Conservation (phyloP, 2,113 vertebrate species). For the Cavia aperea region DNA sequence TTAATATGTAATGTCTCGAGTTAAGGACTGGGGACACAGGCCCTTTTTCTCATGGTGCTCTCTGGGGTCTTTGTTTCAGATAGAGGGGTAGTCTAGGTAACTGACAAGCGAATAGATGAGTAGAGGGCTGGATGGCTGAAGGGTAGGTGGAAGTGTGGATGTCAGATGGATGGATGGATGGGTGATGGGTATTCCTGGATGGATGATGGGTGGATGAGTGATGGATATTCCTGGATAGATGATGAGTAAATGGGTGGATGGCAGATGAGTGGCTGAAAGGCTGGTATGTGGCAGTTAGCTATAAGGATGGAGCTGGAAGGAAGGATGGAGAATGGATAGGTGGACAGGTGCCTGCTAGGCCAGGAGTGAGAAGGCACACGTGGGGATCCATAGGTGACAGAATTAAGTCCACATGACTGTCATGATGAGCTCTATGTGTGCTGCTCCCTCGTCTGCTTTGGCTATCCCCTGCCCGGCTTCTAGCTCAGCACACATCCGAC, state of each 20-base stretch:
- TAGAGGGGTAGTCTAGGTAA: no score
- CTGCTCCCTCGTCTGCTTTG: background rate
- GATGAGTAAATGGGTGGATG: background rate
- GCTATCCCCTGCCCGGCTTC: background rate
- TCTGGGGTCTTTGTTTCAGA: background rate
- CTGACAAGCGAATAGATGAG: background rate
- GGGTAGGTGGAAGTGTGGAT: no score
- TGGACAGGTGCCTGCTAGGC: background rate
- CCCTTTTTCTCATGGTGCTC: background rate
- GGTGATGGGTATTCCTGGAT: no score
- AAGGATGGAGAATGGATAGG: background rate
- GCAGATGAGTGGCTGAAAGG: no score
- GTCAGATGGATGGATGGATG: no score
- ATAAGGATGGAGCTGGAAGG: background rate
- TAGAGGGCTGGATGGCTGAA: background rate
- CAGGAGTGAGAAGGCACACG: no score
- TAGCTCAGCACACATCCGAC: no score
- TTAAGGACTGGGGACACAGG: background rate
- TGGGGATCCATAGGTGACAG: background rate
- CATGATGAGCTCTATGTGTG: fast-evolving
- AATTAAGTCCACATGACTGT: fast-evolving
- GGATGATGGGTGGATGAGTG: no score
- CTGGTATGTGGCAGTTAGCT: background rate
- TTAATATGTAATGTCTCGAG: background rate
- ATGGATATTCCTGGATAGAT: no score